Base-by-base conservation (phyloP, 2,888 invertebrate genomes). In the Scaptomyza parva region DNA sequence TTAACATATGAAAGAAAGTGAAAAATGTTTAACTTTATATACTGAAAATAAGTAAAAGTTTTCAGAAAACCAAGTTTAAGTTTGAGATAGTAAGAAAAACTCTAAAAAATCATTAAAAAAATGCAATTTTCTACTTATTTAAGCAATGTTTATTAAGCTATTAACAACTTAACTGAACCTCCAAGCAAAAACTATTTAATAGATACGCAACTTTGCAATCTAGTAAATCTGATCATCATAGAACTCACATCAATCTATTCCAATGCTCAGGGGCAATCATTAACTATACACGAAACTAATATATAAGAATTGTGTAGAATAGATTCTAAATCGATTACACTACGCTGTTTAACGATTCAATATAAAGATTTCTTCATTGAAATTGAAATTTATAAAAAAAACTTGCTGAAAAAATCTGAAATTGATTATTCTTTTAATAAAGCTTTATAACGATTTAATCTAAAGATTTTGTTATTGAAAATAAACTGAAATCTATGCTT, bases 351-450 rank as follows among this genome's bases (percentile, higher is more conserved):
- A 37, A 44, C 35, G 9, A 24, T n/a, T 40, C 28, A 30, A 47
- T 28, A n/a, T 51, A 37, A n/a, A n/a, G n/a, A n/a, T n/a, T n/a
- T n/a, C 11, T 45, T 45, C 22, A 53, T 17, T 52, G 39, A 51
- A 20, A 5, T 18, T 6, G 5, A 28, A 45, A 28, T 28, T 26
- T 11, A n/a, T 20, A 41, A 14, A n/a, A 39, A 40, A 20, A 12
- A 17, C 20, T 41, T 41, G 1, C 18, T 5, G 28, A 41, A 52
- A n/a, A n/a, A 33, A 53, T 53, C 48, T 24, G 24, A 6, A n/a
- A n/a, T n/a, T n/a, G n/a, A n/a, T 14, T n/a, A n/a, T 3, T 8
- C 35, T 35, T 35, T 30, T n/a, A 62, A 62, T 48, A 26, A 33
- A n/a, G n/a, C n/a, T n/a, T n/a, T n/a, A n/a, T n/a, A n/a, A n/a